Evolutionary conservation across 2,888 invertebrate species (phyloP), one percentile per base, ranked within the genome.

Genomic region (Rugalucina vietnamica): DNA sequence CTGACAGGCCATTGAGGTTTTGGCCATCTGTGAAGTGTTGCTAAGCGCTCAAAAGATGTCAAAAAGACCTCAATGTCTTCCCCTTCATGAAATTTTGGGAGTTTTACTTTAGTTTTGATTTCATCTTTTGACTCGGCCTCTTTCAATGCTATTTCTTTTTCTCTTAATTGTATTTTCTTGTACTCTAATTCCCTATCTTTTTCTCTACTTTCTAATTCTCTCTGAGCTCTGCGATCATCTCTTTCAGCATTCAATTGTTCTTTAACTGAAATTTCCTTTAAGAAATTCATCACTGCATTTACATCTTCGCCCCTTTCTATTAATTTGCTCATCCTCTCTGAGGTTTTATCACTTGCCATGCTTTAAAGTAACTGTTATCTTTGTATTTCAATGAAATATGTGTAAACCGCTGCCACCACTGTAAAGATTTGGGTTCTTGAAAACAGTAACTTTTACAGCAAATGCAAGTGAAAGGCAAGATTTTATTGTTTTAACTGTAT

Each of bases 21-120:
- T 36, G n/a, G 8, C 71, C 71, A 71, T 71, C 36, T 71, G 37
- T 71, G 29, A 10, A 21, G n/a, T 60, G n/a, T n/a, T n/a, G n/a
- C n/a, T n/a, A 8, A 27, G 60, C 60, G 8, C 8, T 71, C 71
- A 71, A 71, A 71, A 36, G 71, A 71, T 36, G 8, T 71, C 5
- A 71, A 71, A 36, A 71, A 71, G 8, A 71, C 71, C 36, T 71
- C 71, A 39, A 71, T 39, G 36, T 71, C 71, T 12, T 71, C 37
- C 8, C 71, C 71, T 39, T 71, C 71, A 24, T 4, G n/a, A 37
- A 71, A 71, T n/a, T 39, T 71, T 14, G 71, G 71, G 5, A 71
- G 29, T 3, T 8, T 71, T 39, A 71, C 71, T 27, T 71, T 71
- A 5, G 71, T 34, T 21, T 37, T 71, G 12, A 36, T n/a, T n/a